These are phyloP conservation scores for Holocentrus rufus DNA, from an alignment of 2,797 vertebrate genomes.

Conservation along the genomic window DNA sequence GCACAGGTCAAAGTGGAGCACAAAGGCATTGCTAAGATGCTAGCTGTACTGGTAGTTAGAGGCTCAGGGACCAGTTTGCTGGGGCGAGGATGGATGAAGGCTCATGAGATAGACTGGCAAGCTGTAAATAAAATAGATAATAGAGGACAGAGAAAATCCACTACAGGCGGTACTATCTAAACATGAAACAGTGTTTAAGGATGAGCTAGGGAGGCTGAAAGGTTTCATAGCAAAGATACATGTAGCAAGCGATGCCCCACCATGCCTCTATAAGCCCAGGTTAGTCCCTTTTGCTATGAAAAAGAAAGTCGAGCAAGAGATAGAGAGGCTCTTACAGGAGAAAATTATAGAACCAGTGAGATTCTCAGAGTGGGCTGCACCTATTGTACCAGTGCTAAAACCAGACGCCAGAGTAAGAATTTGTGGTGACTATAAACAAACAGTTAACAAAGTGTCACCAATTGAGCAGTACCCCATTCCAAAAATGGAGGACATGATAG, in stretches of 20 bases:
- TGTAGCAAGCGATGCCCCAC: not conserved
- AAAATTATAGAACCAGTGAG: slow-evolving; percentile 23
- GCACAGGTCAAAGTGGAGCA: slow-evolving; percentile 1
- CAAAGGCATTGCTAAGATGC: not conserved
- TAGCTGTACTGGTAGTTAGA: slow-evolving; percentile 26
- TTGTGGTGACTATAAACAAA: slow-evolving; percentile 31
- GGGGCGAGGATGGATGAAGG: not conserved
- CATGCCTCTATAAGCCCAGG: slow-evolving; percentile 17
- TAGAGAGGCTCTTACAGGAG: slow-evolving; percentile 4
- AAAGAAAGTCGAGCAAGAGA: slow-evolving; percentile 7
- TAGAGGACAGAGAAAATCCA: not conserved
- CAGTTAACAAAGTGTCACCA: slow-evolving; percentile 16
- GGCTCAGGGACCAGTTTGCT: slow-evolving; percentile 15
- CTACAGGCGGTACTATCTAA: not conserved
- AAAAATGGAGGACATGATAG: slow-evolving; percentile 26
- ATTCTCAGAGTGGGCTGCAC: slow-evolving; percentile 39
- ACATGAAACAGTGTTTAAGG: no score
- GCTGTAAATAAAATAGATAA: not conserved
- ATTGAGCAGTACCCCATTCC: slow-evolving; percentile 39
- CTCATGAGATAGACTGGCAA: not conserved
- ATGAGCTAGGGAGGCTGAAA: no score
- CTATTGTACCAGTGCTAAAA: slow-evolving; percentile 17
- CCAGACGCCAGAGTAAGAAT: slow-evolving; percentile 5
- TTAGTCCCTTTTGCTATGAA: slow-evolving; percentile 26
- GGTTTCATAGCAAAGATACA: no score